Evolutionary conservation across 1,140 invertebrate genomes (phyloP), one percentile per base, ranked within the genome.

Genomic region (Ladona fulva): DNA sequence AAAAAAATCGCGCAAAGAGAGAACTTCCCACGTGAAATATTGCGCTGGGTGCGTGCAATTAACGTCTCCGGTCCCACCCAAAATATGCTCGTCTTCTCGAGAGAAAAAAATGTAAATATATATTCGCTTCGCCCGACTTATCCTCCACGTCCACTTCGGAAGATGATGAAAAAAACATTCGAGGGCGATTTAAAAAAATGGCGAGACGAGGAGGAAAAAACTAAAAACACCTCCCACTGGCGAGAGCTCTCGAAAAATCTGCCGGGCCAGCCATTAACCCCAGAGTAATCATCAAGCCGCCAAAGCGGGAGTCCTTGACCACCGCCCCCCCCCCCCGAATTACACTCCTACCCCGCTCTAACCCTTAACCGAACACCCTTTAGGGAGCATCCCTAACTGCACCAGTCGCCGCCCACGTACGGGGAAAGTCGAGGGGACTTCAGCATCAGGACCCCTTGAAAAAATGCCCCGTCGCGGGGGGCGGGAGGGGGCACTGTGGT

Each of bases 41-140:
- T 66, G 52, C 52, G n/a, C n/a, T n/a, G n/a, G n/a, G 52, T 19
- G 52, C 52, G 52, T 66, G 52, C 52, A 66, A 66, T 66, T 66
- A 66, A 66, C n/a, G 52, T 66, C 52, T 52, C 52, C 12, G 52
- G 52, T 66, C n/a, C 52, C 52, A 19, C 52, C 52, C 52, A 66
- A 66, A 66, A 66, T 66, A 66, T 66, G 52, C 52, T 66, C 52
- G 14, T 37, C 29, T 37, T 37, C 29, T 37, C 29, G 29, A n/a
- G n/a, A n/a, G n/a, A 37, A 37, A 37, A 37, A 37, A 37, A 37
- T 37, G 8, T 8, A 37, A 5, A 37, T 37, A 5, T 37, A 37
- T 37, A 37, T 37, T 37, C 29, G 29, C 29, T 37, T 37, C 29
- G 29, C 29, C 29, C 29, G 52, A 22, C 14, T 66, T 19, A 3